A percentile compares a stretch with the other conserved stretches of the same genome.
Evolutionary conservation across 1,140 invertebrate species (phyloP).

Genomic region (Gryllus bimaculatus): DNA sequence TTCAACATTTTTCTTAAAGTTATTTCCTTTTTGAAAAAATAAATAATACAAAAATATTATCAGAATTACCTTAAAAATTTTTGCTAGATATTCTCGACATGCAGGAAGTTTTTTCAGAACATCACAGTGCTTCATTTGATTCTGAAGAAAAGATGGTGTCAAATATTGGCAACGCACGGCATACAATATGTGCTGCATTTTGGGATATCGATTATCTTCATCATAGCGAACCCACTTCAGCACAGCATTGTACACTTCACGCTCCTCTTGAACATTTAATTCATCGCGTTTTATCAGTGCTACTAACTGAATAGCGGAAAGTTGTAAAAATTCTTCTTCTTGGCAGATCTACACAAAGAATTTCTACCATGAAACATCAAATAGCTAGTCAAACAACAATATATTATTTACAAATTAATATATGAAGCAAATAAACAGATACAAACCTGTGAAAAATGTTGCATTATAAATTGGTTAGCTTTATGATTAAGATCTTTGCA

Average conservation of each 20-base stretch:
- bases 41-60: too few species aligned
- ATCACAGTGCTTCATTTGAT: constrained; percentile 84
- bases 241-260: constrained; percentile 85
- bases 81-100: constrained; percentile 78
- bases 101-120: constrained; percentile 78
- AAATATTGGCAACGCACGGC: constrained; percentile 84
- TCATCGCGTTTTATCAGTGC: constrained; percentile 75
- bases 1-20: too few species aligned
- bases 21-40: too few species aligned
- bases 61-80: constrained; percentile 66
- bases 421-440: background rate
- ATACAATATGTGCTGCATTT: constrained; percentile 77
- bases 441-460: constrained; percentile 72
- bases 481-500: constrained; percentile 73
- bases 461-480: constrained; percentile 81
- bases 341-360: constrained; percentile 57
- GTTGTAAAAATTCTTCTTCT: constrained; percentile 81
- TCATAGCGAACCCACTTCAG: constrained; percentile 83
- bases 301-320: constrained; percentile 69
- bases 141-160: constrained; percentile 77
- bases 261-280: constrained; percentile 80
- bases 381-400: too few species aligned
- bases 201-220: constrained; percentile 67
- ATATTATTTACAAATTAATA: too few species aligned
- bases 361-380: background rate